Evolutionary conservation across 2,797 vertebrate genomes (phyloP), one percentile per base, ranked within the genome.

Genomic region (Remorina albescens): DNA sequence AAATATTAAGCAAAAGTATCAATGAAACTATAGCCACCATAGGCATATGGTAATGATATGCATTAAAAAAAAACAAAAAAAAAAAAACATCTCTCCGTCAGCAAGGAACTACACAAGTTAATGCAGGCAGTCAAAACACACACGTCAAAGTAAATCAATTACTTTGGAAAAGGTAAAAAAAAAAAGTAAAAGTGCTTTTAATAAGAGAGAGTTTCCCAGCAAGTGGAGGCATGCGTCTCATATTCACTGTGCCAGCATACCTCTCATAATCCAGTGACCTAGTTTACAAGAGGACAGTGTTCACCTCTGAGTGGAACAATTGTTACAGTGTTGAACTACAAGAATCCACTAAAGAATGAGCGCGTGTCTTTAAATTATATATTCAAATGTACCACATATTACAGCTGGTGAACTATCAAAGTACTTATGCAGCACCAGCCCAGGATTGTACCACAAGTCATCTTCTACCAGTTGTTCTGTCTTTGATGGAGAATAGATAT

Each of bases 171-270:
- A 85, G 88, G 73, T n/a, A n/a, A n/a, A n/a, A n/a, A n/a, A n/a
- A n/a, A n/a, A n/a, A n/a, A n/a, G n/a, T n/a, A 82, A 87, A 90
- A 90, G 83, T 88, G 87, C 79, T 84, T 86, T 90, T 82, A 50
- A 71, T 55, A 55, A 63, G 60, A 73, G 65, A 80, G 74, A 44
- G n/a, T 37, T 72, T 80, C 68, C 51, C 68, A 79, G 57, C 65
- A 76, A 62, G 32, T 39, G 2, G 10, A 67, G 50, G 59, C 57
- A 70, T 1, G 21, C 49, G 59, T 76, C 41, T 69, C 3, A 18
- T 76, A 67, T 71, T 77, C 26, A 64, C 51, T 8, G 1, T 59
- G 71, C 64, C 64, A 83, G 71, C 81, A 76, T 70, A 41, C 67
- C 63, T 83, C 23, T 72, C 67, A 79, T 81, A 81, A 86, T 88